phyloP scores from a whole-genome alignment of 2,797 vertebrate genomes.

The Dendrocincla fuliginosa region DNA sequence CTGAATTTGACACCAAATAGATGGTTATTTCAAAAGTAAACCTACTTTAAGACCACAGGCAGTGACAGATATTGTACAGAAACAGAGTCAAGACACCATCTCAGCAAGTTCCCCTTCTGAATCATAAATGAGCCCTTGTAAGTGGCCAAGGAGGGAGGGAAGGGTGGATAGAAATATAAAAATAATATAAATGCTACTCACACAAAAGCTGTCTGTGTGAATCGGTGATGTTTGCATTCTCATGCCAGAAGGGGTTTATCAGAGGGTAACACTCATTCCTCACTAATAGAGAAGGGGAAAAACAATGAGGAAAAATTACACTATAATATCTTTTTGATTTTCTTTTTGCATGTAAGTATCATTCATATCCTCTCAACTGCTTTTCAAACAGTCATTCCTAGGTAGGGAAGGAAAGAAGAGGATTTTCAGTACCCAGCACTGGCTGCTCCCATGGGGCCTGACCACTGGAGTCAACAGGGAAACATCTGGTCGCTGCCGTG shows the following conservation, averaged over 20 bases:
- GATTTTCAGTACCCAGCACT: neutral
- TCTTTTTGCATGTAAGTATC: no score
- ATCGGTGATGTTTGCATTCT: slow-evolving; percentile 78
- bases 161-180: neutral
- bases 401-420: neutral
- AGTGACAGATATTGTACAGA: neutral
- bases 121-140: neutral
- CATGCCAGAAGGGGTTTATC: slow-evolving; percentile 83
- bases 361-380: neutral
- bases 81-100: neutral
- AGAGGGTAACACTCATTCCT: slow-evolving; percentile 78
- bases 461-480: neutral
- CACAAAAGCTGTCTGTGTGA: slow-evolving; percentile 82
- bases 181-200: slow-evolving; percentile 70
- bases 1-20: neutral
- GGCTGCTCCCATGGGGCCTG: neutral
- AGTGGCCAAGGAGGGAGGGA: neutral
- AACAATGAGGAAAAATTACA: neutral
- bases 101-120: neutral
- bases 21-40: neutral
- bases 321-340: neutral
- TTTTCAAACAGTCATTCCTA: neutral
- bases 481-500: neutral
- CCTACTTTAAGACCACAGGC: neutral
- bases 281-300: slow-evolving; percentile 51